phyloP scores from a whole-genome alignment of 1,140 invertebrate genomes.

The Halictus rubicundus region DNA sequence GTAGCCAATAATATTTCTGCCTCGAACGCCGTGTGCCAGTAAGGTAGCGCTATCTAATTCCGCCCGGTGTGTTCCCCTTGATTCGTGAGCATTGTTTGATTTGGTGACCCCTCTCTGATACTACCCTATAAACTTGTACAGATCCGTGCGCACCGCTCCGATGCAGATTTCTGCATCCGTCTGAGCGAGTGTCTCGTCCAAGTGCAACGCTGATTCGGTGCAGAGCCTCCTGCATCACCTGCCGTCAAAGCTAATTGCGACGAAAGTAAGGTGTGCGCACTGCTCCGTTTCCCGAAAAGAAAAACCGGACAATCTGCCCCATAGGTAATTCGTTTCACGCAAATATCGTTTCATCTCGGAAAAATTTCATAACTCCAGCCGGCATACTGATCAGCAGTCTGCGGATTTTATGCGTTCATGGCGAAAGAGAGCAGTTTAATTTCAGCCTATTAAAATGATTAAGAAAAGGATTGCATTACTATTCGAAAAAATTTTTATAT shows the following conservation, averaged over 20 bases:
- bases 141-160: conserved; percentile 27
- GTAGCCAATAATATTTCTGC: conserved; percentile 2
- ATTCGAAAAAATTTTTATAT: no score
- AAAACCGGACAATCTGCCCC: background rate
- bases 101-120: conserved; percentile 49
- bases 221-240: conserved; percentile 51
- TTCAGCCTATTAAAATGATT: no score
- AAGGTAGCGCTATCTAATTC: conserved; percentile 27
- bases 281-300: background rate
- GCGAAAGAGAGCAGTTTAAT: no score
- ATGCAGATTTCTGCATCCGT: conserved; percentile 45
- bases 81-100: conserved; percentile 43
- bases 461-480: no score
- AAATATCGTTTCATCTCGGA: background rate
- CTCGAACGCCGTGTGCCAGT: no score
- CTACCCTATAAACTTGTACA: conserved; percentile 27
- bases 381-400: no score
- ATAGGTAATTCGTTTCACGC: background rate
- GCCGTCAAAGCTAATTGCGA: conserved; percentile 49
- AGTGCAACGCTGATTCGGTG: conserved; percentile 31
- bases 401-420: no score
- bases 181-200: conserved; percentile 8
- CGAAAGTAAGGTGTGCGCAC: conserved; percentile 23
- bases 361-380: no score
- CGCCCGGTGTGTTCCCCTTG: conserved; percentile 1